Evolutionary conservation across 1,140 invertebrate genomes (phyloP).

Genomic region (Heliothis subflexa): DNA sequence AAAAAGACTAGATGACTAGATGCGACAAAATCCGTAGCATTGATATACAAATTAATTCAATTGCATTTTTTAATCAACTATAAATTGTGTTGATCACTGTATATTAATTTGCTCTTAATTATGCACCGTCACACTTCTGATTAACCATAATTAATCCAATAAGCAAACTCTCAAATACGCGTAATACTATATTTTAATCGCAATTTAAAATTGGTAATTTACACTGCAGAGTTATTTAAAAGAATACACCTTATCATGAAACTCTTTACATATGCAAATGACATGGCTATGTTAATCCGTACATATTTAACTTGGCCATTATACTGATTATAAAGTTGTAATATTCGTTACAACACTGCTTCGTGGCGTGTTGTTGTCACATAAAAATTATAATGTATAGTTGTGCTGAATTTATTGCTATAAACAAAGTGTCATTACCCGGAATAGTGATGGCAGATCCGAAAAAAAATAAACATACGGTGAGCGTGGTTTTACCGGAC

Average conservation of each 20-base stretch:
- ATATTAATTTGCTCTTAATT: no score
- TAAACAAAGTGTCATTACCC: slow-evolving; percentile 29
- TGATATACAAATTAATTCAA: no score
- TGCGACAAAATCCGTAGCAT: not conserved
- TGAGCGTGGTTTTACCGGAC: not conserved
- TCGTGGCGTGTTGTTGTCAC: slow-evolving; percentile 19
- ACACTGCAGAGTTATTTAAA: not conserved
- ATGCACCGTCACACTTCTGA: no score
- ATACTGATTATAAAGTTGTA: slow-evolving; percentile 46
- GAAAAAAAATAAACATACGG: slow-evolving; percentile 37
- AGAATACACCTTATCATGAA: slow-evolving; percentile 34
- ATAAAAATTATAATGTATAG: slow-evolving; percentile 42
- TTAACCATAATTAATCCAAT: no score
- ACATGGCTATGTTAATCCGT: slow-evolving; percentile 34
- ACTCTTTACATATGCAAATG: slow-evolving; percentile 36
- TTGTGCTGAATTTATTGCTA: slow-evolving; percentile 40
- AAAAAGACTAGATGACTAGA: not conserved
- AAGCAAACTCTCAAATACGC: not conserved
- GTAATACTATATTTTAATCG: no score
- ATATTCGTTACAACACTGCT: slow-evolving; percentile 29
- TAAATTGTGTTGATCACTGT: no score
- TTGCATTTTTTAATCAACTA: no score
- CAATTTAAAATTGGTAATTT: no score
- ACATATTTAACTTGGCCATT: slow-evolving; percentile 42
- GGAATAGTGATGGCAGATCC: slow-evolving; percentile 3